Evolutionary conservation across 2,797 vertebrate genomes (phyloP), one percentile per base, ranked within the genome.

Genomic region (Sebastes kiyomatsui): DNA sequence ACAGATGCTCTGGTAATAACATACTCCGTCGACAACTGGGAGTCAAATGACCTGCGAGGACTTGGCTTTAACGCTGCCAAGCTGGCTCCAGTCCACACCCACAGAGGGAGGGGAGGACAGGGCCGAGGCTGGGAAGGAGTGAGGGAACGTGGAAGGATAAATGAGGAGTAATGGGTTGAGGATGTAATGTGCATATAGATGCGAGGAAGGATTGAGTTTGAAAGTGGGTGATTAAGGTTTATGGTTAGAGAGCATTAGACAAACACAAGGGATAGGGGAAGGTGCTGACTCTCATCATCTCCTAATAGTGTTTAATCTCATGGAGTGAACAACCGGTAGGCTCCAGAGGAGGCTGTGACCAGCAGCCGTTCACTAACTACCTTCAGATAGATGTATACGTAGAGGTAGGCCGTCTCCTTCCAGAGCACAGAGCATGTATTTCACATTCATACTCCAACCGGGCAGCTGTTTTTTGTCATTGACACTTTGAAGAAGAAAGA

Each of bases 11-110:
- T 38, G 80, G 60, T 83, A 74, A 85, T 76, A 81, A 27, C 73
- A 72, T 13, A 78, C 54, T 65, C 14, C n/a, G 20, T 18, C 12
- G 22, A 83, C 77, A 74, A 68, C 64, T 28, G 52, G 13, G 56
- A 83, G 69, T 69, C 59, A 86, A 89, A 87, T 76, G 70, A 82
- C 75, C 78, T 84, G 77, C 22, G 35, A 64, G 79, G 38, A 72
- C 46, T 56, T 59, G 62, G 74, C 75, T 82, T 77, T 7, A 74
- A 16, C 20, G 2, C 38, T 18, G 59, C 22, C 42, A 25, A 67
- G 55, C 69, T 66, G 42, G 69, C 42, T 61, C 35, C 33, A 7
- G 27, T 60, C 58, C 58, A 69, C 25, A 69, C 66, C 16, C 46
- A 56, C 27, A 77, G 42, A 67, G 30, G n/a, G 56, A 59, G 72